phyloP scores from a whole-genome alignment of 2,888 invertebrate species.

The Stenichneumon culpator region DNA sequence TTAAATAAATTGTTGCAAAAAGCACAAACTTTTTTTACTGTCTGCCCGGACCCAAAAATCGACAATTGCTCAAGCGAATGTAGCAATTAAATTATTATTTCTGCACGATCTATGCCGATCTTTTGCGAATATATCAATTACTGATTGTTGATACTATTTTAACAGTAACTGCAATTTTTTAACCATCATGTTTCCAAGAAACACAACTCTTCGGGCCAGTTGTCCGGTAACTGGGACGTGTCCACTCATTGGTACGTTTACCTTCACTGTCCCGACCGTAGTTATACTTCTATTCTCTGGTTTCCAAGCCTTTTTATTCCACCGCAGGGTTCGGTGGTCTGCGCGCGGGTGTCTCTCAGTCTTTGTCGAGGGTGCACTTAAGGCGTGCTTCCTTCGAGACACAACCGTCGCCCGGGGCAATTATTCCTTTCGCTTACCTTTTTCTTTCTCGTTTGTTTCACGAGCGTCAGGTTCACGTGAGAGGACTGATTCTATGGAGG shows the following conservation, averaged over 20 bases:
- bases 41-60: too few species aligned
- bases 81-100: too few species aligned
- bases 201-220: too few species aligned
- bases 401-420: slow-evolving; percentile 40
- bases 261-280: not conserved
- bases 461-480: slow-evolving; percentile 32
- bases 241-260: not conserved
- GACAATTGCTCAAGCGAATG: too few species aligned
- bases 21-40: too few species aligned
- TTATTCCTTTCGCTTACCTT: slow-evolving; percentile 40
- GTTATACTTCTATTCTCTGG: not conserved
- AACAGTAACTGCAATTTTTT: too few species aligned
- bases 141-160: too few species aligned
- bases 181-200: too few species aligned
- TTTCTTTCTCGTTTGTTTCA: slow-evolving; percentile 22
- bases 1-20: too few species aligned
- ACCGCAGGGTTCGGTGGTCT: not conserved
- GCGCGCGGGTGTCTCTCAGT: slow-evolving; percentile 1
- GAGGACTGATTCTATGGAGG: slow-evolving; percentile 31
- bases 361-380: slow-evolving; percentile 19
- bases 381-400: slow-evolving; percentile 17
- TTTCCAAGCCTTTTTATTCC: not conserved
- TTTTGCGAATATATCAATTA: too few species aligned
- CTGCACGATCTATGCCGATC: too few species aligned
- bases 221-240: too few species aligned